Conservation (phyloP, 2,888 invertebrate species). For the Plagodis dolabraria region DNA sequence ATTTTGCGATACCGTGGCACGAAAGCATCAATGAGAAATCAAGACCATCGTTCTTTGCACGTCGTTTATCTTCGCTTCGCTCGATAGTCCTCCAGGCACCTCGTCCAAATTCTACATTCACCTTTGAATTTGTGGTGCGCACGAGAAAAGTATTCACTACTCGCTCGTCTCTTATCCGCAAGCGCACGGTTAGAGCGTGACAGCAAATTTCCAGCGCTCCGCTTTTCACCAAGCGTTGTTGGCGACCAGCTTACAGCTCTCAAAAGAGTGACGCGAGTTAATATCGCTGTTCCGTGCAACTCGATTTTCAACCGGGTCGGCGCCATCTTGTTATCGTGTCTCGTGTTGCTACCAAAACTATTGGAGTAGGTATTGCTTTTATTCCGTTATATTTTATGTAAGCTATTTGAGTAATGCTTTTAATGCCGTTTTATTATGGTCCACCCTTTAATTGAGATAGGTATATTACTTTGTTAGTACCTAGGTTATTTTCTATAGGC, state of each 20-base stretch:
- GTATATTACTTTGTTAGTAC: too few species aligned
- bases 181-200: slow-evolving; percentile 47
- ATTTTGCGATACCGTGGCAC: neutral
- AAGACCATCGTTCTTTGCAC: slow-evolving; percentile 23
- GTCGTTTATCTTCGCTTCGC: slow-evolving; percentile 21
- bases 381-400: neutral
- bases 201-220: slow-evolving; percentile 41
- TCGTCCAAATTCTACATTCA: slow-evolving; percentile 67
- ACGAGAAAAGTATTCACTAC: slow-evolving; percentile 26
- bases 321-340: slow-evolving; percentile 36
- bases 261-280: slow-evolving; percentile 55
- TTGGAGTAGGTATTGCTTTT: too few species aligned
- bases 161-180: slow-evolving; percentile 49
- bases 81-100: slow-evolving; percentile 24
- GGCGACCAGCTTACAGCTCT: slow-evolving; percentile 29
- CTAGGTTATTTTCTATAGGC: too few species aligned
- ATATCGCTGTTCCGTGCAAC: slow-evolving; percentile 62
- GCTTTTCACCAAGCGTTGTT: slow-evolving; percentile 27
- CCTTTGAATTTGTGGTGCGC: slow-evolving; percentile 31
- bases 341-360: slow-evolving; percentile 8
- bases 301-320: slow-evolving; percentile 27
- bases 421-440: neutral
- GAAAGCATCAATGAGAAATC: slow-evolving; percentile 6
- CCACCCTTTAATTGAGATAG: too few species aligned
- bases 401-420: neutral